Evolutionary conservation across 1,140 invertebrate species (phyloP).

Genomic region (Heliothis subflexa): DNA sequence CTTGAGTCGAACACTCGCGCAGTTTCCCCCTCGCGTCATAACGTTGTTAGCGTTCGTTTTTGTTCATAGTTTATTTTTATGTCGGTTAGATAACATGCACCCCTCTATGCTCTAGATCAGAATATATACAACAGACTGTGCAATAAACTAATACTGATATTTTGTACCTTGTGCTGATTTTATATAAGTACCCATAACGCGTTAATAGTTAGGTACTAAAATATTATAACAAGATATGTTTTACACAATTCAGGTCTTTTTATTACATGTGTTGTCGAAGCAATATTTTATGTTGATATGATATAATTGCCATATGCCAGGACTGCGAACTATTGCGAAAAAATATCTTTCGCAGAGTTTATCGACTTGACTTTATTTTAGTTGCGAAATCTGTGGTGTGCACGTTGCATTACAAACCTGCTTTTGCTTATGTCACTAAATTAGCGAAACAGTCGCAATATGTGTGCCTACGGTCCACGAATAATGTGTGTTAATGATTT

Average conservation of each 20-base stretch:
- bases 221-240: background rate
- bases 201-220: background rate
- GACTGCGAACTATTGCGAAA: conserved; percentile 29
- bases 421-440: conserved; percentile 40
- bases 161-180: background rate
- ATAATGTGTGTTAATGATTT: conserved; percentile 5
- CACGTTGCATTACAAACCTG: conserved; percentile 23
- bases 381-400: conserved; percentile 29
- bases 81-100: background rate
- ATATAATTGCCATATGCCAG: conserved; percentile 5
- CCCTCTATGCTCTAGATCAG: background rate
- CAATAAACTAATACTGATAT: too few relatives aligned
- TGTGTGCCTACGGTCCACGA: background rate
- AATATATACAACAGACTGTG: too few relatives aligned
- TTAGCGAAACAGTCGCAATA: conserved; percentile 21
- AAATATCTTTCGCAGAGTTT: conserved; percentile 35
- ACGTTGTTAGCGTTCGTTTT: background rate
- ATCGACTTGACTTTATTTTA: conserved; percentile 18
- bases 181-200: background rate
- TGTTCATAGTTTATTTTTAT: conserved; percentile 2
- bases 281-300: background rate
- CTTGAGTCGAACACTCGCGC: background rate
- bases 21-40: background rate
- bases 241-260: background rate
- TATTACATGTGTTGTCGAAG: background rate